phyloP scores from a whole-genome alignment of 2,888 invertebrate genomes.

The Acrobasis consociella region DNA sequence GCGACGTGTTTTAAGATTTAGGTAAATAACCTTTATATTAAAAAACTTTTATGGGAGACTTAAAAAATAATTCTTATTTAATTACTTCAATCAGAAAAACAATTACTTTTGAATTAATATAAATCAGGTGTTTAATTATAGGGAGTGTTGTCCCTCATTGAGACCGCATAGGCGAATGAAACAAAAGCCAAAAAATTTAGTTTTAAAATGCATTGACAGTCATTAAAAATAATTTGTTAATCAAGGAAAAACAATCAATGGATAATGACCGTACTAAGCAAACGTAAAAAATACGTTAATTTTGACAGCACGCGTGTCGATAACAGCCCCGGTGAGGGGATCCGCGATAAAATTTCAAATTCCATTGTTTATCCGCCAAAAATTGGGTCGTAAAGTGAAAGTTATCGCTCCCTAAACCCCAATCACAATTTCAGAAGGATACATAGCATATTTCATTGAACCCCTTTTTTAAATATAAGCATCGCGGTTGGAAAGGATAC shows the following conservation, averaged over 20 bases:
- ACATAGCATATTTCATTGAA: constrained; percentile 66
- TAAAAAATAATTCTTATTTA: no score
- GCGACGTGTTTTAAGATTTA: no score
- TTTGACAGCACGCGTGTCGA: constrained; percentile 44
- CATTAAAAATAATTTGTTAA: neutral
- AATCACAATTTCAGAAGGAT: constrained; percentile 73
- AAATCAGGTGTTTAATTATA: no score
- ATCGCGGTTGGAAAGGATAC: constrained; percentile 60
- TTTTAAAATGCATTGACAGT: no score
- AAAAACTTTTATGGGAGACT: no score
- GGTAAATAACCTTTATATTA: no score
- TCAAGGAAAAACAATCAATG: constrained; percentile 26
- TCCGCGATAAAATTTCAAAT: constrained; percentile 68
- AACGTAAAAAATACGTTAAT: constrained; percentile 36
- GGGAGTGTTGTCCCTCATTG: no score
- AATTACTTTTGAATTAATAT: no score
- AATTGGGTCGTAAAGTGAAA: constrained; percentile 74
- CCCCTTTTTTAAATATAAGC: constrained; percentile 52
- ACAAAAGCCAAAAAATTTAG: no score
- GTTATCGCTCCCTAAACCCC: constrained; percentile 74
- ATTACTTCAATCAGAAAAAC: no score
- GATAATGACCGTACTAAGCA: constrained; percentile 39
- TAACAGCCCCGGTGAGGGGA: constrained; percentile 43
- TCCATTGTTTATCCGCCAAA: constrained; percentile 73
- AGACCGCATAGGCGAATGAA: no score